Evolutionary conservation across 2,888 invertebrate species (phyloP), one percentile per base, ranked within the genome.

Genomic region (Stegana nigrithorax): DNA sequence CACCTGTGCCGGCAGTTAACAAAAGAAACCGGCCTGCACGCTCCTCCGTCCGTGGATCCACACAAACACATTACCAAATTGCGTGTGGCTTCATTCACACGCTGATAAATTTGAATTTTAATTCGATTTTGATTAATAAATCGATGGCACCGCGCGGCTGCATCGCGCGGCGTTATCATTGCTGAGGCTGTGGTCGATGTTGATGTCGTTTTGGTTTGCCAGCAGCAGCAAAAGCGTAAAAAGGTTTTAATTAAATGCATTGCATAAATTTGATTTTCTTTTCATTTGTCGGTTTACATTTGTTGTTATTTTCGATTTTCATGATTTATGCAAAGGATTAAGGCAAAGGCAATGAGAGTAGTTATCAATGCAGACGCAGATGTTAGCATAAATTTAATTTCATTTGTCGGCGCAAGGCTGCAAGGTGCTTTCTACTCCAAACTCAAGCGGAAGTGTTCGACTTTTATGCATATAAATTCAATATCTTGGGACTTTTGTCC

Each of bases 51-150:
- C 59, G 60, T 62, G 39, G 29, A 36, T 62, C 12, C n/a, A n/a
- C n/a, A n/a, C n/a, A n/a, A n/a, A n/a, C n/a, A n/a, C n/a, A n/a
- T n/a, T n/a, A n/a, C n/a, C n/a, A n/a, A n/a, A n/a, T n/a, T 45
- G 64, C 73, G 80, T 80, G 81, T 78, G 80, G 80, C 61, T 79
- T 70, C 73, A 77, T 78, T 77, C 82, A 77, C 73, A 81, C 76
- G 81, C 77, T 76, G 78, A 80, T 81, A 80, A 78, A 74, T 71
- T 70, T 68, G 53, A 68, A 70, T 70, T 68, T 68, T 63, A 64
- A 70, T 67, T 66, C 45, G 65, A 68, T 61, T 67, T 66, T 68
- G 66, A 70, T 70, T 67, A 66, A 64, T 62, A 26, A 44, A 42
- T 7, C n/a, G 21, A 32, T 27, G n/a, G 44, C n/a, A n/a, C 32